phyloP scores from a whole-genome alignment of 2,113 vertebrate genomes.

The Columbina picui region DNA sequence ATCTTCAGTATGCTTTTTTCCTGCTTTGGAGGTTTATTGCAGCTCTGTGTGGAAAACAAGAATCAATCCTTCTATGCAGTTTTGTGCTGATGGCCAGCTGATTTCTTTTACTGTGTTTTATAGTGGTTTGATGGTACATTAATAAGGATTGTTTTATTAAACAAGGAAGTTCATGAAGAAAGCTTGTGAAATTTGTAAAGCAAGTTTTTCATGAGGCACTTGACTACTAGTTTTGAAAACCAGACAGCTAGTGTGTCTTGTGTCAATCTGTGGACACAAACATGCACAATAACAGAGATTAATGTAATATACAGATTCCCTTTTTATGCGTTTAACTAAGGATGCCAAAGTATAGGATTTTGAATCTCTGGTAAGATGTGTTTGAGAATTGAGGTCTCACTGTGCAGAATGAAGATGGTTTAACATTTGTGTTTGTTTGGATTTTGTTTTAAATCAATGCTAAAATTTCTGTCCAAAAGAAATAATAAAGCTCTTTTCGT shows the following conservation, averaged over 20 bases:
- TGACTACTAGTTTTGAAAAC: not conserved
- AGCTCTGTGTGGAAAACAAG: not conserved
- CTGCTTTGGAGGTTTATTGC: not conserved
- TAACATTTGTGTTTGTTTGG: not conserved
- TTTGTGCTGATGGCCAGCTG: not conserved
- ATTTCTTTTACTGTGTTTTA: not conserved
- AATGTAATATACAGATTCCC: not conserved
- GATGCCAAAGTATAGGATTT: not conserved
- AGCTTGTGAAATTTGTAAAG: not conserved
- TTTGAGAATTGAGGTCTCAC: not conserved
- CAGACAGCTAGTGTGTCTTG: not conserved
- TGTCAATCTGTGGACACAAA: not conserved
- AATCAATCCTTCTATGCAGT: not conserved
- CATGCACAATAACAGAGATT: not conserved
- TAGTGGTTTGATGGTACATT: not conserved
- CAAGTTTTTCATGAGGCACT: not conserved
- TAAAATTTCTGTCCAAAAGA: not conserved
- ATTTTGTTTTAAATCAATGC: not conserved
- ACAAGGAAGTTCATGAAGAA: not conserved
- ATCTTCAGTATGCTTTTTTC: not conserved
- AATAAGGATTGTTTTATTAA: not conserved
- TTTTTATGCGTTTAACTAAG: not conserved
- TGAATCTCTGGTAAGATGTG: not conserved
- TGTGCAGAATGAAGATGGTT: not conserved
- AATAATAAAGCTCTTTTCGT: not conserved